These are phyloP conservation scores for Drosophila triauraria DNA, from an alignment of 1,140 invertebrate species.

Conservation along the genomic window DNA sequence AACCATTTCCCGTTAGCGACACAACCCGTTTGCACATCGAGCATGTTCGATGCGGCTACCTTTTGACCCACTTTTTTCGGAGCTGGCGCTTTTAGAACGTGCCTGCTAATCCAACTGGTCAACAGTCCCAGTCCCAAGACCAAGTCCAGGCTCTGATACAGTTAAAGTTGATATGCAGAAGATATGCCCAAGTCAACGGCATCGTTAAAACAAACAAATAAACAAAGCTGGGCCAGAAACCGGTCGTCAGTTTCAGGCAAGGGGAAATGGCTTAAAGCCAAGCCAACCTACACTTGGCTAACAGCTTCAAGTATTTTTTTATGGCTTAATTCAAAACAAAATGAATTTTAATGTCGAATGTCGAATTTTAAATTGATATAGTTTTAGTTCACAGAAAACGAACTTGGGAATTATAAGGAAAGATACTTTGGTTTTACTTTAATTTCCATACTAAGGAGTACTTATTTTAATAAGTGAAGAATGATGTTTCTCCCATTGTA, in stretches of 20 bases:
- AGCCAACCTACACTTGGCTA: slow-evolving; percentile 36
- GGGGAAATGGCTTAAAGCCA: slow-evolving; percentile 57
- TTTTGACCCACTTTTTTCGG: slow-evolving; percentile 47
- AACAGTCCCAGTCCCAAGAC: slow-evolving; percentile 53
- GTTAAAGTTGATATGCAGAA: slow-evolving; percentile 61
- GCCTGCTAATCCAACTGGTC: slow-evolving; percentile 72
- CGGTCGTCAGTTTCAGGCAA: slow-evolving; percentile 34
- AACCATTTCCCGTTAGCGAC: slow-evolving; percentile 67
- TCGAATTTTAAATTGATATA: neutral
- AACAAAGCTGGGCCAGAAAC: slow-evolving; percentile 52
- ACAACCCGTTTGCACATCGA: slow-evolving; percentile 73
- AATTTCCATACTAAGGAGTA: no score
- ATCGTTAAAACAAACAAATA: slow-evolving; percentile 67
- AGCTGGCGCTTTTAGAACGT: slow-evolving; percentile 65
- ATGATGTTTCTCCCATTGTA: no score
- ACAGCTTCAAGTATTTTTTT: neutral
- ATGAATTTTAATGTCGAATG: neutral
- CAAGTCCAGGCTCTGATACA: slow-evolving; percentile 58
- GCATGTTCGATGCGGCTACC: slow-evolving; percentile 47
- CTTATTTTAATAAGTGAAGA: no score
- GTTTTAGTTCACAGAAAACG: neutral
- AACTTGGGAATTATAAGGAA: neutral
- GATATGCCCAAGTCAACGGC: slow-evolving; percentile 59
- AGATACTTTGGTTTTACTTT: no score
- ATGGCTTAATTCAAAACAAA: neutral